Base-by-base conservation (phyloP, 37 sponge, comb jelly and placozoan species). In the Aplysina aerophoba region DNA sequence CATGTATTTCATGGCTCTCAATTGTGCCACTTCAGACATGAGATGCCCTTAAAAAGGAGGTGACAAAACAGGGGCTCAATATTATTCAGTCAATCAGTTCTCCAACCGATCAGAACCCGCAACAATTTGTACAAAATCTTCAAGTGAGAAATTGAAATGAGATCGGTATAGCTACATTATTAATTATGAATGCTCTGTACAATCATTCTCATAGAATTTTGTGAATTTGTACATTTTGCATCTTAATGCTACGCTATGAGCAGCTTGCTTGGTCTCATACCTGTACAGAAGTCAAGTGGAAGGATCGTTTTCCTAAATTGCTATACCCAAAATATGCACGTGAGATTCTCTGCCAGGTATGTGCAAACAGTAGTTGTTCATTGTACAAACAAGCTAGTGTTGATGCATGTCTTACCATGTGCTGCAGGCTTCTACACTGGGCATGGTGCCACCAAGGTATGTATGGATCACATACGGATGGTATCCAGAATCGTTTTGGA, bases 331-430 rank as follows among this genome's bases (percentile, higher is more conserved):
- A 27, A 6, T 80, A 86, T 63, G 93, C 80, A 19, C 5, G 67
- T 27, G 87, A 89, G 83, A 86, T 89, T 31, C 22, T 92, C 24
- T 92, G 93, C 60, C 89, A 89, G 81, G 93, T 92, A 78, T 0
- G 35, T n/a, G 16, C 25, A 27, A 4, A 2, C 15, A 5, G n/a
- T n/a, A 54, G 16, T 6, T 79, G 24, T 34, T 22, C 19, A 15
- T 3, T 16, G 21, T 38, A 63, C 4, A 30, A 28, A 12, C 28
- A 25, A n/a, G n/a, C n/a, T n/a, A 30, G 8, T 63, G 65, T 25
- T 63, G 8, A 30, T 63, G 28, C 3, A 12, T n/a, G n/a, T n/a
- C 40, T 73, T 73, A 22, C 40, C 3, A 73, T 73, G 22, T 39
- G 27, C 79, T 44, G 4, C 65, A 91, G 92, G 85, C 92, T 4